Evolutionary conservation across 2,797 vertebrate species (phyloP).

Genomic region (Rhadinocentrus ornatus): DNA sequence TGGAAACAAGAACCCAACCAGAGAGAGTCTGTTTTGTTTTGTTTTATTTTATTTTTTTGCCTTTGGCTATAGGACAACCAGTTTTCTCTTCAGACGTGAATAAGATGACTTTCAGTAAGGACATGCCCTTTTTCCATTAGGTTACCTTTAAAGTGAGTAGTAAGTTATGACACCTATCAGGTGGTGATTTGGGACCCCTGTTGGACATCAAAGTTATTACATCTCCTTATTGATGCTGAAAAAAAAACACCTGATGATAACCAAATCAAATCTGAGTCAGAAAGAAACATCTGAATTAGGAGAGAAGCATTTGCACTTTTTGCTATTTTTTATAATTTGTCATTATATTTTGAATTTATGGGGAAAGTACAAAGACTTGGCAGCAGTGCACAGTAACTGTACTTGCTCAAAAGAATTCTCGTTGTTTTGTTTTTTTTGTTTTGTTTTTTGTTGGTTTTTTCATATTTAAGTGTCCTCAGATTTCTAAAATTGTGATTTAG

Average conservation of each 20-base stretch:
- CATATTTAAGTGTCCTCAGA: background rate
- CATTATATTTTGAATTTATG: background rate
- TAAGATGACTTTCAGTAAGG: background rate
- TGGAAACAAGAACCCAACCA: conserved; percentile 10
- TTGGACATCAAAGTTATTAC: conserved; percentile 40
- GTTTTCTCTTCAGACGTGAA: background rate
- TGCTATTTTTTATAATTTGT: no score
- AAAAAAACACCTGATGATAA: background rate
- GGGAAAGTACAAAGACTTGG: no score
- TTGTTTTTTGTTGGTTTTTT: no score
- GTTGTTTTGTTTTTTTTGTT: background rate
- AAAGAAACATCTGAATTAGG: background rate
- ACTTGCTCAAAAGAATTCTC: background rate
- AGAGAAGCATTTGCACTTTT: background rate
- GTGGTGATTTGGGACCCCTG: conserved; percentile 37
- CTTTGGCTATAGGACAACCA: background rate
- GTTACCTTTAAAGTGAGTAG: background rate
- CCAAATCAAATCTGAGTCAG: background rate
- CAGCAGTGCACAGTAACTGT: background rate
- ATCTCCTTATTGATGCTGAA: conserved; percentile 2
- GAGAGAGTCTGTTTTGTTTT: background rate
- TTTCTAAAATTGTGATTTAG: background rate
- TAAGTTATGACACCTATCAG: conserved; percentile 19
- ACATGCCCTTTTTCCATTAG: background rate
- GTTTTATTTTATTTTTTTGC: background rate